phyloP scores from a whole-genome alignment of 2,113 vertebrate species.

The Vicugna pacos region DNA sequence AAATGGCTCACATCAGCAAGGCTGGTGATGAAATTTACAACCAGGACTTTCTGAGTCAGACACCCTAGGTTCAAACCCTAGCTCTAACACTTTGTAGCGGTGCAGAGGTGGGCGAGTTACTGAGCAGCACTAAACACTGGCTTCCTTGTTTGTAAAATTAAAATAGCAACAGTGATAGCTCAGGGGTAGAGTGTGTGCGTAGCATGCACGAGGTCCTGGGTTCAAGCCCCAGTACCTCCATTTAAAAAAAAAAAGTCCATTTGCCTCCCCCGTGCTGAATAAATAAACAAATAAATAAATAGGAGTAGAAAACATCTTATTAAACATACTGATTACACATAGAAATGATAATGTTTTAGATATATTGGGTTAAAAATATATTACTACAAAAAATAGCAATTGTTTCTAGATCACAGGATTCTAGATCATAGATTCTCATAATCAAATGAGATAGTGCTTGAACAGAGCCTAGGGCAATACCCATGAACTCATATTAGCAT shows the following conservation, averaged over 20 bases:
- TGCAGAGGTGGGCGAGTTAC: not conserved
- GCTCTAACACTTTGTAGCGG: not conserved
- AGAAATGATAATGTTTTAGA: too few species aligned
- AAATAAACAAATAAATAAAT: too few species aligned
- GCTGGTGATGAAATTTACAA: not conserved
- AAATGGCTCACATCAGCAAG: not conserved
- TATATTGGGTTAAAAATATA: too few species aligned
- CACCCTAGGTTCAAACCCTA: not conserved
- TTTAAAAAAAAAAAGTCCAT: too few species aligned
- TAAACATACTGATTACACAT: too few species aligned
- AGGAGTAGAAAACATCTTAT: too few species aligned
- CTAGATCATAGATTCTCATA: not conserved
- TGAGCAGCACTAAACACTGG: not conserved
- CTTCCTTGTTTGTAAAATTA: slow-evolving; percentile 24
- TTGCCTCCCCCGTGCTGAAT: too few species aligned
- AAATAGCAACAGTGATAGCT: not conserved
- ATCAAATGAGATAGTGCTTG: not conserved
- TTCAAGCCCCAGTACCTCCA: too few species aligned
- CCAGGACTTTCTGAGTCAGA: not conserved
- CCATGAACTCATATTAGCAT: not conserved
- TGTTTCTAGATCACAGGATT: not conserved
- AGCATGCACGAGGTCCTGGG: too few species aligned
- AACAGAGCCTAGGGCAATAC: not conserved
- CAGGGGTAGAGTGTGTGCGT: too few species aligned
- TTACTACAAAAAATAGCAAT: not conserved